phyloP scores from a whole-genome alignment of 1,140 invertebrate genomes.

The Muscidifurax raptorellus region DNA sequence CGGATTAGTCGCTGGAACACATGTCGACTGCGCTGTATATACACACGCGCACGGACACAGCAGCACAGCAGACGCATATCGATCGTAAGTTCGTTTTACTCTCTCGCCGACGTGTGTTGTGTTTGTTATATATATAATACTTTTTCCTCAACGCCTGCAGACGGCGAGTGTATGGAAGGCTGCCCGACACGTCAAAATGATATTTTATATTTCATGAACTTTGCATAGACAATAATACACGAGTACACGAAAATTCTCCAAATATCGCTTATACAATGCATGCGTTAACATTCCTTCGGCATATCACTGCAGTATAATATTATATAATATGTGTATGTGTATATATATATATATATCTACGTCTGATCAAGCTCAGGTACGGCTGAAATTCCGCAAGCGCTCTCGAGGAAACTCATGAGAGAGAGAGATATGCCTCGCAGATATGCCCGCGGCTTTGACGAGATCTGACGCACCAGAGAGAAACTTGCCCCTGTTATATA shows the following conservation, averaged over 20 bases:
- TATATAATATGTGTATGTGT: too few relatives aligned
- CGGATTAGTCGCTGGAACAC: slow-evolving; percentile 48
- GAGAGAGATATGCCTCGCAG: slow-evolving; percentile 36
- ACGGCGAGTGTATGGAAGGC: not conserved
- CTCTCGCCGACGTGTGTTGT: not conserved
- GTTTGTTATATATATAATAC: too few relatives aligned
- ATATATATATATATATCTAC: too few relatives aligned
- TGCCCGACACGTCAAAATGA: not conserved
- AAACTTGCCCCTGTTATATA: not conserved
- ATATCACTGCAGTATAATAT: not conserved
- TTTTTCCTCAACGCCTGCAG: slow-evolving; percentile 13
- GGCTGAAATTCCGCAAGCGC: slow-evolving; percentile 8
- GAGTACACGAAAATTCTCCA: not conserved
- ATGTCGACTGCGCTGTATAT: slow-evolving; percentile 38
- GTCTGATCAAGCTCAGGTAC: slow-evolving; percentile 31
- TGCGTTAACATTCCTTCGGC: not conserved
- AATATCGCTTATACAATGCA: too few relatives aligned
- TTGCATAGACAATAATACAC: not conserved
- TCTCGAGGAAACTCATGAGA: slow-evolving; percentile 3
- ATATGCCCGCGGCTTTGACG: slow-evolving; percentile 31
- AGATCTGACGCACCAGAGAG: slow-evolving; percentile 13
- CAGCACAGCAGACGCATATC: slow-evolving; percentile 12
- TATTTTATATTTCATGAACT: too few relatives aligned
- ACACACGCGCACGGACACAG: too few relatives aligned
- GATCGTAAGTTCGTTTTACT: not conserved